Evolutionary conservation across 2,888 invertebrate species (phyloP).

Genomic region (Sacculina carcini): DNA sequence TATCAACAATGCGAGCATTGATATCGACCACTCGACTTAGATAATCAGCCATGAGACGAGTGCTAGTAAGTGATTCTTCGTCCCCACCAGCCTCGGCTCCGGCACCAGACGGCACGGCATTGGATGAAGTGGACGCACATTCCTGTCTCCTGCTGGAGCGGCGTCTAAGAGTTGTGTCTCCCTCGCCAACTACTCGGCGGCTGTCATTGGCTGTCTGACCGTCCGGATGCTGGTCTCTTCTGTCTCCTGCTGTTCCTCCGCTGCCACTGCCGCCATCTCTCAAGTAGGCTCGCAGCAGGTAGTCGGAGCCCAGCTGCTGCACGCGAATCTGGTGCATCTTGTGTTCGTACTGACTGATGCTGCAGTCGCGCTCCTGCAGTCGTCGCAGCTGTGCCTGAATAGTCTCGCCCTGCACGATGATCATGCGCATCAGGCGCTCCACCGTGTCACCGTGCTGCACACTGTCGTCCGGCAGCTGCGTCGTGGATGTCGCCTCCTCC

Average conservation of each 20-base stretch:
- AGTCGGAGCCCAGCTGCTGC: conserved; percentile 49
- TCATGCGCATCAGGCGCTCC: background rate
- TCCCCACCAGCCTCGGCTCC: no score
- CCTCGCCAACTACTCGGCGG: background rate
- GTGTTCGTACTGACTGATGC: conserved; percentile 49
- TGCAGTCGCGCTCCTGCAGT: conserved; percentile 37
- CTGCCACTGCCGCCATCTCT: conserved; percentile 20
- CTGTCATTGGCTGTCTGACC: background rate
- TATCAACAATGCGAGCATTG: background rate
- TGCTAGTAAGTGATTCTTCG: background rate
- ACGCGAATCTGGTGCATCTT: conserved; percentile 44
- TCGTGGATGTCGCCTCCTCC: background rate
- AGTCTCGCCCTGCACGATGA: conserved; percentile 19
- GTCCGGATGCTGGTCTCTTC: background rate
- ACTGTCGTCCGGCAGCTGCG: conserved; percentile 8
- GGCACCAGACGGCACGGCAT: no score
- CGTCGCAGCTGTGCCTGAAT: conserved; percentile 25
- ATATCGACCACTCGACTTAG: background rate
- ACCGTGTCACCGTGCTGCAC: background rate
- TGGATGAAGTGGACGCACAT: background rate
- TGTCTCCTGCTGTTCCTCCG: background rate
- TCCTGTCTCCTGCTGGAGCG: no score
- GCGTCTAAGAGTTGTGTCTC: no score
- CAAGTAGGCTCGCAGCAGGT: conserved; percentile 47
- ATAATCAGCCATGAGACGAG: background rate